These are phyloP conservation scores for Ceratosolen solmsi DNA, from an alignment of 1,140 invertebrate genomes.

Conservation along the genomic window DNA sequence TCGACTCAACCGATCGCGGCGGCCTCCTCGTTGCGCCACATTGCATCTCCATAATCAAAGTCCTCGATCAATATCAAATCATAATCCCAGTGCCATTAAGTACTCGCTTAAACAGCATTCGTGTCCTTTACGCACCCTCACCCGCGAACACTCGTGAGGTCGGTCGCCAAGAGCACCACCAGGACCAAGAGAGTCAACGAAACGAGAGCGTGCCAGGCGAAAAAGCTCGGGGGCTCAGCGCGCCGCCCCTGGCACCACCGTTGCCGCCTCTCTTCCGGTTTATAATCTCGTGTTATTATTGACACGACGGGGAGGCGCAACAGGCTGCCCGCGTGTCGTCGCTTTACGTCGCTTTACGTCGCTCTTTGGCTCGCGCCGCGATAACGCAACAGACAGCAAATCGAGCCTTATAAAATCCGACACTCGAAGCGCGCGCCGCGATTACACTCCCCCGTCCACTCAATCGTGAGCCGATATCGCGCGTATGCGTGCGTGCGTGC, in stretches of 20 bases:
- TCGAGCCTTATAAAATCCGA: conserved; percentile 24
- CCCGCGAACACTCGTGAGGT: too few relatives aligned
- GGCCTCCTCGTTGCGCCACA: not conserved
- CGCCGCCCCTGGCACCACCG: not conserved
- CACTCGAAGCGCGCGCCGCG: conserved; percentile 45
- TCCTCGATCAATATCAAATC: too few relatives aligned
- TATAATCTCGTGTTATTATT: conserved; percentile 41
- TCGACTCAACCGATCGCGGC: not conserved
- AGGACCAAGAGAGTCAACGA: too few relatives aligned
- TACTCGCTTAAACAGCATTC: too few relatives aligned
- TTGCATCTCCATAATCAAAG: too few relatives aligned
- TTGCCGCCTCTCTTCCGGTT: not conserved
- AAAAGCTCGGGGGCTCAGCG: not conserved
- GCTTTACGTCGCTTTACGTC: not conserved
- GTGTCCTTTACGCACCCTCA: too few relatives aligned
- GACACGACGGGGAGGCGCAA: conserved; percentile 15
- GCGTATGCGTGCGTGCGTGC: too few relatives aligned
- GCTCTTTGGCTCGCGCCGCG: not conserved
- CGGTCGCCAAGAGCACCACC: too few relatives aligned
- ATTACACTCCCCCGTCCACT: conserved; percentile 45
- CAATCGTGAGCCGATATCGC: conserved; percentile 24
- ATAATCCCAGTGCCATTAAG: too few relatives aligned
- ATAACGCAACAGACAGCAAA: conserved; percentile 19
- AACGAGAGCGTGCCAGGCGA: not conserved
- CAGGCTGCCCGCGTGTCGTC: conserved; percentile 15